Conservation (phyloP, 2,888 invertebrate genomes). For the Polylopha cassiicola region DNA sequence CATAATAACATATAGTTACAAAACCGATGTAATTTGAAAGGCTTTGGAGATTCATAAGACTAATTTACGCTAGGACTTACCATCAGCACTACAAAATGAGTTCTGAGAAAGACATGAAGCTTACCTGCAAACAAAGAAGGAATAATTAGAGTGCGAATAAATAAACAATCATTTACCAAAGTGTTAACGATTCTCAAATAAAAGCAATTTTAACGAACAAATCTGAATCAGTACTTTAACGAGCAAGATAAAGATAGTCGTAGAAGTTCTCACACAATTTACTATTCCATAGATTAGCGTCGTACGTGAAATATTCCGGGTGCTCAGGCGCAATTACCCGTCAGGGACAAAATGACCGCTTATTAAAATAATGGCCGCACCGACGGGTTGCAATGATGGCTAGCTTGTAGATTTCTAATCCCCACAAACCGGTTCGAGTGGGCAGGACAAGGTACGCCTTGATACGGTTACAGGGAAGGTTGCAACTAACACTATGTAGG, state of each 20-base stretch:
- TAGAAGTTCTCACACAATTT: constrained; percentile 12
- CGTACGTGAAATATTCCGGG: constrained; percentile 33
- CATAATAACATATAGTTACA: too few relatives aligned
- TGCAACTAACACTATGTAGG: too few relatives aligned
- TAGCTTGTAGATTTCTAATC: constrained; percentile 48
- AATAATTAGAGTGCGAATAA: constrained; percentile 22
- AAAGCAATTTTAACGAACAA: too few relatives aligned
- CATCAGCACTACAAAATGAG: too few relatives aligned
- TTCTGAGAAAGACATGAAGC: constrained; percentile 21
- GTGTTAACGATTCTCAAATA: background rate
- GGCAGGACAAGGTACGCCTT: constrained; percentile 13
- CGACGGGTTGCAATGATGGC: constrained; percentile 38
- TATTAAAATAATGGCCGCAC: constrained; percentile 60
- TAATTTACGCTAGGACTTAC: too few relatives aligned
- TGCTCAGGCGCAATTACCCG: constrained; percentile 43
- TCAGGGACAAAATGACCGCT: constrained; percentile 56
- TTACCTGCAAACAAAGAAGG: constrained; percentile 47
- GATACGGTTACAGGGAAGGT: constrained; percentile 11
- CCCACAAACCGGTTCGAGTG: constrained; percentile 17
- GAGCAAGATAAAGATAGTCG: constrained; percentile 7
- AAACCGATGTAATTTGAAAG: too few relatives aligned
- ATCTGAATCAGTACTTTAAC: constrained; percentile 1
- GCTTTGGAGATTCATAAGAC: too few relatives aligned
- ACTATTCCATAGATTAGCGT: constrained; percentile 18
- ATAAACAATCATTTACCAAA: constrained; percentile 17